phyloP scores from a whole-genome alignment of 2,113 vertebrate genomes.

The Suricata suricatta region DNA sequence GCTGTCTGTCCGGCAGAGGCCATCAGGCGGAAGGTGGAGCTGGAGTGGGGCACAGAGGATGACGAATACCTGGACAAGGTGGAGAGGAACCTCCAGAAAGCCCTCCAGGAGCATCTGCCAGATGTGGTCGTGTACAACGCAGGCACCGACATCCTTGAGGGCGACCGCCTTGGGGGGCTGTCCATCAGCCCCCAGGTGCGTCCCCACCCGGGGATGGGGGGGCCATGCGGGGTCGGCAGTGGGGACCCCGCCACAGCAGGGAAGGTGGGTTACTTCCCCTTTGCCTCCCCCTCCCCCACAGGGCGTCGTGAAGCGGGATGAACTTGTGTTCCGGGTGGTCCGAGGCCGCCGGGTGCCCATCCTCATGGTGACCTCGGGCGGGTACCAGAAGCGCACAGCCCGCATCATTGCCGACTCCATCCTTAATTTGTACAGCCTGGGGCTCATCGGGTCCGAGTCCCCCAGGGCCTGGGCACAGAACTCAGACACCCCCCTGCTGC shows the following conservation, averaged over 20 bases:
- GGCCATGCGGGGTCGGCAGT: fast-evolving
- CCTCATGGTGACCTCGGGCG: constrained; percentile 96
- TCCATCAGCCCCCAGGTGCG: constrained; percentile 94
- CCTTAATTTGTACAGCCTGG: constrained; percentile 90
- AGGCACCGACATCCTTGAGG: constrained; percentile 94
- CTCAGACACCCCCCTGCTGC: constrained; percentile 78
- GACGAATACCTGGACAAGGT: constrained; percentile 93
- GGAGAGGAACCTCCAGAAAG: constrained; percentile 87
- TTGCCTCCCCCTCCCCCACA: constrained; percentile 64
- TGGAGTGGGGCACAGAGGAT: constrained; percentile 97
- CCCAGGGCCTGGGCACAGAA: constrained; percentile 67
- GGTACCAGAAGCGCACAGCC: constrained; percentile 96
- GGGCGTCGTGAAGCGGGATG: constrained; percentile 95
- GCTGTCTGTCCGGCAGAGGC: constrained; percentile 86
- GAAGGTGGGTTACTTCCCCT: background rate
- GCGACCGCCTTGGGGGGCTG: constrained; percentile 94
- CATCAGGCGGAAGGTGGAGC: constrained; percentile 93
- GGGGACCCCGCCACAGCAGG: background rate
- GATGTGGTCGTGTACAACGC: constrained; percentile 96
- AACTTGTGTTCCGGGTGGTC: constrained; percentile 92
- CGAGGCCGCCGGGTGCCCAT: constrained; percentile 88
- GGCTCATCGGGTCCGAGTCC: constrained; percentile 85
- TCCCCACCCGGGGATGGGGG: background rate
- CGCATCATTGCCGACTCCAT: constrained; percentile 97
- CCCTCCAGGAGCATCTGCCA: constrained; percentile 89